phyloP scores from a whole-genome alignment of 2,797 vertebrate species.

The Sebastes matsubarae region DNA sequence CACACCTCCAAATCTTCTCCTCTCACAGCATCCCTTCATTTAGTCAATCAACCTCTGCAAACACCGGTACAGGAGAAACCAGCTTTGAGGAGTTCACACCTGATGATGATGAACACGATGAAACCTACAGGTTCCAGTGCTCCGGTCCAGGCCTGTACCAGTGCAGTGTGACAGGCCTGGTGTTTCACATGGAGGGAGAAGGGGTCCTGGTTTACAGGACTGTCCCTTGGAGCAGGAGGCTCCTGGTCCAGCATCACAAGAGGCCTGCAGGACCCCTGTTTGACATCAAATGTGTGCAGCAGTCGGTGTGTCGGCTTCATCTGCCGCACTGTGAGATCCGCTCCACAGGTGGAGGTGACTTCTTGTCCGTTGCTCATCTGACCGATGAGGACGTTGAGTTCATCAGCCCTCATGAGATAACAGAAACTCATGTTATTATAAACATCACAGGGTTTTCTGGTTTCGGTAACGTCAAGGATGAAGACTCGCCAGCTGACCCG shows the following conservation, averaged over 20 bases:
- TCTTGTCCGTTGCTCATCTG: constrained; percentile 45
- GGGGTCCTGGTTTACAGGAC: constrained; percentile 41
- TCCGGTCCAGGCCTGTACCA: constrained; percentile 26
- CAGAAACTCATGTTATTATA: constrained; percentile 40
- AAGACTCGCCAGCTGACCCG: background rate
- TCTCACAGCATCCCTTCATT: background rate
- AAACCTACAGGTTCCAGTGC: constrained; percentile 28
- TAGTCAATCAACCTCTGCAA: background rate
- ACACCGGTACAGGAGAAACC: background rate
- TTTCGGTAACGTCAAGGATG: constrained; percentile 16
- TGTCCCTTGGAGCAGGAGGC: constrained; percentile 30
- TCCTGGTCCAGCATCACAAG: constrained; percentile 27
- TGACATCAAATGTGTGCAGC: constrained; percentile 30
- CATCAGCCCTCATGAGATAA: constrained; percentile 1
- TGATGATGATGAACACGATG: background rate
- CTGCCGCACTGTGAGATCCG: constrained; percentile 53
- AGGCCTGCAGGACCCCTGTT: constrained; percentile 61
- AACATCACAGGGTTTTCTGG: constrained; percentile 26
- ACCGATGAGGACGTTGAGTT: constrained; percentile 7
- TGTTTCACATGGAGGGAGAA: constrained; percentile 47
- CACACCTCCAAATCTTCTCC: background rate
- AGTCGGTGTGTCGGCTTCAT: constrained; percentile 41
- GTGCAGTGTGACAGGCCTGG: constrained; percentile 48
- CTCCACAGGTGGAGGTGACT: background rate
- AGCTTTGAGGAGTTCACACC: constrained; percentile 32